Percentiles rank a stretch among this genome's conserved stretches.
Evolutionary conservation across 1,140 invertebrate genomes (phyloP).

Genomic region (Camponotus pennsylvanicus): DNA sequence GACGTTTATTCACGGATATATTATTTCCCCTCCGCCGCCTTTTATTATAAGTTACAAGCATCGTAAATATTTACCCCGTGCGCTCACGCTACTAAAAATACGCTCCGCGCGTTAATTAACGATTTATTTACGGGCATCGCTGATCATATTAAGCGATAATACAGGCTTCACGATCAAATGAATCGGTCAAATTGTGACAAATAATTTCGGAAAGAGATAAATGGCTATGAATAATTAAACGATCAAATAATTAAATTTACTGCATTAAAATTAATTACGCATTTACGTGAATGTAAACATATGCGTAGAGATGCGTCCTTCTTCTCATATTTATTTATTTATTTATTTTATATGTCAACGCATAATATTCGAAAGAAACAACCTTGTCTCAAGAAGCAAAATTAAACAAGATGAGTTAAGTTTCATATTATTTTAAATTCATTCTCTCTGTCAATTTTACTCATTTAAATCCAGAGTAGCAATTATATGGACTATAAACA

Average conservation of each 20-base stretch:
- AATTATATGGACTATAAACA: neutral
- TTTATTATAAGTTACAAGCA: conserved; percentile 48
- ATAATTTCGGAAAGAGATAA: neutral
- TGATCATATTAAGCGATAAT: neutral
- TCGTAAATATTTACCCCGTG: conserved; percentile 43
- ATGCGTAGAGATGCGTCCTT: neutral
- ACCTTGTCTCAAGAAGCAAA: neutral
- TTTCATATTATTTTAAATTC: conserved; percentile 2
- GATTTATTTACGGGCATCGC: conserved; percentile 33
- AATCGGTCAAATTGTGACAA: neutral
- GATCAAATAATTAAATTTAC: neutral
- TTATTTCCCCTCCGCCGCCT: conserved; percentile 31
- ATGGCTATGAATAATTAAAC: neutral
- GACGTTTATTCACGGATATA: conserved; percentile 57
- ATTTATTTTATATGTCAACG: neutral
- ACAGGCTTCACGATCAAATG: neutral
- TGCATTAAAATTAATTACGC: neutral
- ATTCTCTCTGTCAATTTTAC: neutral
- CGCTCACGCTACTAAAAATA: conserved; percentile 23
- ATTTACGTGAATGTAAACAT: neutral
- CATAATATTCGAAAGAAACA: neutral
- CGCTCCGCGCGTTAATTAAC: conserved; percentile 29
- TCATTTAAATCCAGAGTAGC: neutral
- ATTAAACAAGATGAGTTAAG: neutral
- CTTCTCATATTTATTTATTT: neutral